Evolutionary conservation across 2,113 vertebrate species (phyloP).

Genomic region (Theristicus caerulescens): DNA sequence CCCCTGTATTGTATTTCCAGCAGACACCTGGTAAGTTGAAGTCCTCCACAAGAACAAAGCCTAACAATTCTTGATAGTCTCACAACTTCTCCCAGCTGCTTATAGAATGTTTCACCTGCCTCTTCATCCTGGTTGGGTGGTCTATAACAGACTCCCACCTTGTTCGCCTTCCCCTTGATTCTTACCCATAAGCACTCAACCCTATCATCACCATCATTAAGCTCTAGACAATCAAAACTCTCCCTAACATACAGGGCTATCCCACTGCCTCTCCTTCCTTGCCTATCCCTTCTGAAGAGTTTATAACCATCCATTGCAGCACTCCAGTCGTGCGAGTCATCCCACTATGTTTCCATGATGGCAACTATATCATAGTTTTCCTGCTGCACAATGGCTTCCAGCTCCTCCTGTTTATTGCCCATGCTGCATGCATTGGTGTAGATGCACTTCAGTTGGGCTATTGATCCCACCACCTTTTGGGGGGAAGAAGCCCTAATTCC

Average conservation of each 20-base stretch:
- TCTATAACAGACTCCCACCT: background rate
- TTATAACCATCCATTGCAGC: background rate
- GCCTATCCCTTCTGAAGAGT: background rate
- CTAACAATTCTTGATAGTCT: too few relatives aligned
- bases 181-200: background rate
- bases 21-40: background rate
- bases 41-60: too few relatives aligned
- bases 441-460: background rate
- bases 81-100: too few relatives aligned
- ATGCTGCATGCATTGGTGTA: background rate
- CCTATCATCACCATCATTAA: background rate
- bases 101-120: too few relatives aligned
- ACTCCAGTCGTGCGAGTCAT: background rate
- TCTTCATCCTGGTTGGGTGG: too few relatives aligned
- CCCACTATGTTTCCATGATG: background rate
- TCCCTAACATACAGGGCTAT: background rate
- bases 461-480: background rate
- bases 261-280: background rate
- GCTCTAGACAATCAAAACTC: background rate
- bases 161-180: background rate
- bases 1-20: background rate
- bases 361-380: fast-evolving
- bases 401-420: background rate
- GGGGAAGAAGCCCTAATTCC: background rate
- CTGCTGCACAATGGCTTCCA: background rate